phyloP scores from a whole-genome alignment of 1,140 invertebrate genomes.

The Rhyzopertha dominica region DNA sequence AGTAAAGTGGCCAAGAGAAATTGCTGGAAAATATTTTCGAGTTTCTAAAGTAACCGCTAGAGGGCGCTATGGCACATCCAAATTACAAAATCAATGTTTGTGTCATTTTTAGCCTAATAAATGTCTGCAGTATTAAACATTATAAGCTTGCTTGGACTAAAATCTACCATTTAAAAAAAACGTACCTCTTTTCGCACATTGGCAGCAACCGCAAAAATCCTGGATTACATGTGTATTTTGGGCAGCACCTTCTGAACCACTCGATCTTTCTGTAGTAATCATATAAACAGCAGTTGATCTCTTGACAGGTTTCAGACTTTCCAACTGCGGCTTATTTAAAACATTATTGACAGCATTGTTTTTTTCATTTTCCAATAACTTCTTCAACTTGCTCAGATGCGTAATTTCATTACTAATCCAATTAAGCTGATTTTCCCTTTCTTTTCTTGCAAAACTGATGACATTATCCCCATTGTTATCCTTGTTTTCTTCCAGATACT shows the following conservation, averaged over 20 bases:
- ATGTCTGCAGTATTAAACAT: no score
- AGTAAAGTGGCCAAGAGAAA: no score
- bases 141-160: no score
- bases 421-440: conserved; percentile 34
- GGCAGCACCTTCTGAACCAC: not conserved
- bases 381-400: conserved; percentile 36
- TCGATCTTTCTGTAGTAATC: conserved; percentile 19
- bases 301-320: conserved; percentile 13
- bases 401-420: conserved; percentile 41
- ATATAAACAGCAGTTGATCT: conserved; percentile 29
- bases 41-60: no score
- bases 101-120: no score
- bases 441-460: conserved; percentile 34
- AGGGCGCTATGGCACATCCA: no score
- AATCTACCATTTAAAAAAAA: no score
- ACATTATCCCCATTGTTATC: conserved; percentile 25
- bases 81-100: no score
- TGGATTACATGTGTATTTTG: not conserved
- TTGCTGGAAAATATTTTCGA: no score
- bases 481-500: conserved; percentile 23
- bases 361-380: conserved; percentile 26
- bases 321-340: conserved; percentile 7
- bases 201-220: no score
- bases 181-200: no score
- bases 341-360: not conserved